These are phyloP conservation scores for Aradophagus sp. DNA, from an alignment of 1,140 invertebrate genomes.

Conservation along the genomic window DNA sequence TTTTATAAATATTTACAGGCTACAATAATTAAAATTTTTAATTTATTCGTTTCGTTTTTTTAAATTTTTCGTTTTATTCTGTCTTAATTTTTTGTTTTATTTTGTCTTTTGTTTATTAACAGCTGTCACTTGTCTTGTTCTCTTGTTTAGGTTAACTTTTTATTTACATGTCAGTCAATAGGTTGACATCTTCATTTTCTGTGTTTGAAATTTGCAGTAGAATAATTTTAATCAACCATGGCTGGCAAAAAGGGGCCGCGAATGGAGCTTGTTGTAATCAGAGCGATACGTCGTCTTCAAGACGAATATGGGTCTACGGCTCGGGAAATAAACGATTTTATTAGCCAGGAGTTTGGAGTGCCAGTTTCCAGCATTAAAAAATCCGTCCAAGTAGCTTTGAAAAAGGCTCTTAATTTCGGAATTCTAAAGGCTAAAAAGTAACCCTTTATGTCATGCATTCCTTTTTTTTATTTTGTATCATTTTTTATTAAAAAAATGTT, in stretches of 20 bases:
- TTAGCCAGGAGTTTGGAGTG: slow-evolving; percentile 65
- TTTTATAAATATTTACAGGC: too few species aligned
- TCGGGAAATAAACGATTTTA: slow-evolving; percentile 68
- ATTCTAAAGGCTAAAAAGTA: slow-evolving; percentile 59
- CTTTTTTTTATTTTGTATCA: too few species aligned
- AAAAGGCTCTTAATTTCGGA: slow-evolving; percentile 65
- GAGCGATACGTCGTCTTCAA: slow-evolving; percentile 66
- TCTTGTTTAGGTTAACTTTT: not conserved
- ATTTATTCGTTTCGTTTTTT: too few species aligned
- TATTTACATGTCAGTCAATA: too few species aligned
- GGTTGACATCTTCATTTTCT: too few species aligned
- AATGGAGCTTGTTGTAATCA: slow-evolving; percentile 65
- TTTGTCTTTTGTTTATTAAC: not conserved
- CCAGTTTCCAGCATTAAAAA: slow-evolving; percentile 53
- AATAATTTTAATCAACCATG: too few species aligned
- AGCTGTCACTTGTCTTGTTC: not conserved
- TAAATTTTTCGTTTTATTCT: not conserved
- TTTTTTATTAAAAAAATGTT: too few species aligned
- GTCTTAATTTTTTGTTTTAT: too few species aligned
- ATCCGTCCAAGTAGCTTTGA: slow-evolving; percentile 64
- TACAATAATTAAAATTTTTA: too few species aligned
- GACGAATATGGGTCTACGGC: slow-evolving; percentile 66
- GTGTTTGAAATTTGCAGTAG: too few species aligned
- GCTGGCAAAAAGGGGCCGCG: slow-evolving; percentile 53
- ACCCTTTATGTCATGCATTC: not conserved